These are phyloP conservation scores for Charaxes varanes DNA, from an alignment of 1,140 invertebrate species.

Conservation along the genomic window DNA sequence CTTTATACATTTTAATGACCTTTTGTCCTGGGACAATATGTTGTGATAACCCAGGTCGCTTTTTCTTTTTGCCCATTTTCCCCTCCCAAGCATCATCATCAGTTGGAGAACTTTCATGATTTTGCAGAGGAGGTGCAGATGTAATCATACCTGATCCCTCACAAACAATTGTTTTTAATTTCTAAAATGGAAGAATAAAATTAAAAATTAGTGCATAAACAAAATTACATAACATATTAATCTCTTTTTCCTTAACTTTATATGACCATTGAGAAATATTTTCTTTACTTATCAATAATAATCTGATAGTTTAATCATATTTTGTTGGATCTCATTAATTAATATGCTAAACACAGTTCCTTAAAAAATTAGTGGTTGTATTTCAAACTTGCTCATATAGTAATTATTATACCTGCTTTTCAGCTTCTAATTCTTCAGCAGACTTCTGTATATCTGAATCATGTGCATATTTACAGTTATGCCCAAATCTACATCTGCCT, in stretches of 20 bases:
- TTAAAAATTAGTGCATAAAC: constrained; percentile 5
- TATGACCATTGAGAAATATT: too few species aligned
- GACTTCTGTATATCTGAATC: constrained; percentile 86
- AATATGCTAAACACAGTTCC: too few species aligned
- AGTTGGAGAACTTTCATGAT: constrained; percentile 32
- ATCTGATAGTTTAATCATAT: too few species aligned
- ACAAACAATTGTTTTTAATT: constrained; percentile 54
- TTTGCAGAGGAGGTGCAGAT: constrained; percentile 38
- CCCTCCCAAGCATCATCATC: constrained; percentile 75
- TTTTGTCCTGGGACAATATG: constrained; percentile 88
- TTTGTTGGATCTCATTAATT: too few species aligned
- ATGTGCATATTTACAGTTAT: constrained; percentile 94
- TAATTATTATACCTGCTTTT: constrained; percentile 58
- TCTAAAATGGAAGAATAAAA: constrained; percentile 40
- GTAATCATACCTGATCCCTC: constrained; percentile 54
- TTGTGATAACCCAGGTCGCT: constrained; percentile 85
- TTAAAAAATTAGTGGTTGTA: not conserved
- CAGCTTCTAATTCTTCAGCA: constrained; percentile 73
- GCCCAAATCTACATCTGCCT: constrained; percentile 91
- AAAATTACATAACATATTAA: too few species aligned
- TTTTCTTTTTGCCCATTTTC: constrained; percentile 76
- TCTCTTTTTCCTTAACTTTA: too few species aligned
- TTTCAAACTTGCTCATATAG: not conserved
- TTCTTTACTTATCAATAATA: not conserved
- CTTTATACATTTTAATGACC: constrained; percentile 86